These are phyloP conservation scores for Bradypodion pumilum DNA, from an alignment of 2,797 vertebrate species.

Conservation along the genomic window DNA sequence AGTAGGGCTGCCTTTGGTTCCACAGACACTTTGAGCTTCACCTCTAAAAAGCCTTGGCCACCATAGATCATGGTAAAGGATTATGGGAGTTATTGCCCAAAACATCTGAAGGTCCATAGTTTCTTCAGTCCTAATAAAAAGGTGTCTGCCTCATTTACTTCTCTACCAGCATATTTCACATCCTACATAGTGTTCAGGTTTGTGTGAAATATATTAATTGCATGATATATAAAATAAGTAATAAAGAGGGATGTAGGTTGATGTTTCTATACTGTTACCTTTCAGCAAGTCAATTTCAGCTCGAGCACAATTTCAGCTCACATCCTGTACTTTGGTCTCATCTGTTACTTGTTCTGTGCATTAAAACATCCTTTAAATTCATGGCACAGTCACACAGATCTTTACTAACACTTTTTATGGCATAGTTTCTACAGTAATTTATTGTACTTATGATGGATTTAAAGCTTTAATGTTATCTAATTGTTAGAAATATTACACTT, in stretches of 20 bases:
- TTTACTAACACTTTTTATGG: conserved; percentile 4
- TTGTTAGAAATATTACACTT: neutral
- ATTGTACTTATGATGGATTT: neutral
- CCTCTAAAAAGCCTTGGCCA: neutral
- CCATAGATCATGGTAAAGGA: neutral
- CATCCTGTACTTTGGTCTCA: neutral
- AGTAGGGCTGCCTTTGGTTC: neutral
- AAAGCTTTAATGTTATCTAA: neutral
- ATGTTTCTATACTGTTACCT: neutral
- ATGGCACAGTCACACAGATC: neutral
- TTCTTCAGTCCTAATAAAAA: neutral
- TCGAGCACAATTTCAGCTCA: neutral
- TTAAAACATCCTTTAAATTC: neutral
- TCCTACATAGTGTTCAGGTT: neutral
- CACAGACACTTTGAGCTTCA: neutral
- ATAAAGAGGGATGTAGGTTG: neutral
- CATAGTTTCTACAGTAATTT: conserved; percentile 5
- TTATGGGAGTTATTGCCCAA: neutral
- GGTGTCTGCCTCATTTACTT: neutral
- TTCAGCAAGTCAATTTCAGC: neutral
- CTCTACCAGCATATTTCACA: neutral
- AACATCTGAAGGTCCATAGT: neutral
- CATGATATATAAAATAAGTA: neutral
- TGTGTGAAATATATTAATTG: neutral
- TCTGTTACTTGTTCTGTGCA: neutral